A percentile compares a stretch with the other conserved stretches of the same genome.
These are phyloP conservation scores for Hypotaenidia okinawae DNA, from an alignment of 2,797 vertebrate genomes.

Conservation along the genomic window DNA sequence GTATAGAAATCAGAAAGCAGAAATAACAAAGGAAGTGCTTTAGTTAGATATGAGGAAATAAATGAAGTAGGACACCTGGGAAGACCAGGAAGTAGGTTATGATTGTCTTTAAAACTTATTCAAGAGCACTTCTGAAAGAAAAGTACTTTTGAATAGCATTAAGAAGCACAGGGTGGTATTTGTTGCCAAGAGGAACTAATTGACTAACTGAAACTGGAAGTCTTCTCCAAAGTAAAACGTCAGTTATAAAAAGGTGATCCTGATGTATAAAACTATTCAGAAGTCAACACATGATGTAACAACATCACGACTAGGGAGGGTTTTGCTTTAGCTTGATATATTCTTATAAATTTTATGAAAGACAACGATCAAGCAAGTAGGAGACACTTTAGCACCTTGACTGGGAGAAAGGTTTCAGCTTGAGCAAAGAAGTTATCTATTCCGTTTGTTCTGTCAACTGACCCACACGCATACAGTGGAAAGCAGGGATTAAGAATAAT, in stretches of 20 bases:
- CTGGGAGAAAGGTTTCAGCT: background rate
- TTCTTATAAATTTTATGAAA: background rate
- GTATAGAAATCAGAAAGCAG: background rate
- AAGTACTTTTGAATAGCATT: background rate
- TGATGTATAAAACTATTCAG: background rate
- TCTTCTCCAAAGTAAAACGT: background rate
- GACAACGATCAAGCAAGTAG: background rate
- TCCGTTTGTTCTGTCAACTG: background rate
- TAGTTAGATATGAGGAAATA: background rate
- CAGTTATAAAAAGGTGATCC: background rate
- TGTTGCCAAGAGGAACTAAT: background rate
- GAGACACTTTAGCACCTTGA: background rate
- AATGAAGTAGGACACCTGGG: background rate
- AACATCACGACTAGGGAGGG: background rate
- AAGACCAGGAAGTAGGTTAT: background rate
- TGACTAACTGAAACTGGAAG: background rate
- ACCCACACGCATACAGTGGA: background rate
- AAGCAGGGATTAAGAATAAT: background rate
- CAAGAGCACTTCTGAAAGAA: background rate
- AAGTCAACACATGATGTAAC: background rate
- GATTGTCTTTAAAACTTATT: background rate
- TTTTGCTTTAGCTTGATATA: background rate
- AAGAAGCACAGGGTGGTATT: background rate
- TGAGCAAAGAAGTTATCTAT: background rate
- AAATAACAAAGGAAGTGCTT: background rate